phyloP scores from a whole-genome alignment of 2,888 invertebrate species.

The Drosophila stalkeri region DNA sequence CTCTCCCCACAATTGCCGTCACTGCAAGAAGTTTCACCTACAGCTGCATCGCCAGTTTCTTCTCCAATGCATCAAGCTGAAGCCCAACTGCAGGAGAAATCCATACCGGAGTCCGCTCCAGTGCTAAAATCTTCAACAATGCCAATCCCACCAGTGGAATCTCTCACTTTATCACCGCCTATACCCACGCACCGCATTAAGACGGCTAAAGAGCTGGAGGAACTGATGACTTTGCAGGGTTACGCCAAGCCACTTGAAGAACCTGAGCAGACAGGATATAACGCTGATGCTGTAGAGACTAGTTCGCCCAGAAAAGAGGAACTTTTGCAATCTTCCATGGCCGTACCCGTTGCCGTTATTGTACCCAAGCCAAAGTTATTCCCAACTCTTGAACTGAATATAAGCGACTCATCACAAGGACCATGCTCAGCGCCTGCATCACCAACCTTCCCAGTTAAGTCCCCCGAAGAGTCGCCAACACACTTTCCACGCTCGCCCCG shows the following conservation, averaged over 20 bases:
- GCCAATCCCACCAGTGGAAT: not conserved
- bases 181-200: slow-evolving; percentile 68
- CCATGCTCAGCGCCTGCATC: slow-evolving; percentile 53
- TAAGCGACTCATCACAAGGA: slow-evolving; percentile 24
- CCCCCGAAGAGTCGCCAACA: slow-evolving; percentile 25
- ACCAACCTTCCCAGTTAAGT: slow-evolving; percentile 71
- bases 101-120: not conserved
- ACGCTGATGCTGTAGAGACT: not conserved
- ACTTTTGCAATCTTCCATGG: not conserved
- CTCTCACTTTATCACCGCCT: slow-evolving; percentile 42
- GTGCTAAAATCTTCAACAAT: slow-evolving; percentile 4
- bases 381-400: slow-evolving; percentile 39
- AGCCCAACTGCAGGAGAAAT: not conserved
- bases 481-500: slow-evolving; percentile 77
- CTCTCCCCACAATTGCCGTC: not conserved
- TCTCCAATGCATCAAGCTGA: not conserved
- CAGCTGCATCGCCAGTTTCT: not conserved
- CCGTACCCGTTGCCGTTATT: slow-evolving; percentile 16
- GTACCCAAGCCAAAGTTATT: slow-evolving; percentile 9
- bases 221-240: slow-evolving; percentile 21
- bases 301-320: not conserved
- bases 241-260: slow-evolving; percentile 11
- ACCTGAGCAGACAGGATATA: not conserved
- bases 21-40: not conserved
- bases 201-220: slow-evolving; percentile 47